Evolutionary conservation across 2,797 vertebrate genomes (phyloP).

Genomic region (Darevskia mixta): DNA sequence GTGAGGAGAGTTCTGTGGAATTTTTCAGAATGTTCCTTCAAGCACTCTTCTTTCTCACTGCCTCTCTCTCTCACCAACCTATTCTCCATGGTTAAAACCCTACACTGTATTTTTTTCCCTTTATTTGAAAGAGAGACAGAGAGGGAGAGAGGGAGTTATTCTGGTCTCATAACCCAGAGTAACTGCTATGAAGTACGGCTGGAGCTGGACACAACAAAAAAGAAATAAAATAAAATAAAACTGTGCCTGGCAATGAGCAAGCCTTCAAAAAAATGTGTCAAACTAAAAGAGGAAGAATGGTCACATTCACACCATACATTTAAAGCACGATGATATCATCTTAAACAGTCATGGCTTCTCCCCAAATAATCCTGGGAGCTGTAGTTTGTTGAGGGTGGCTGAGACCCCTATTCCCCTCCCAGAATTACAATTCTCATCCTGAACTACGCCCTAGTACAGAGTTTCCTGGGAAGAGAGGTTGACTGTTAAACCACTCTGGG

Average conservation of each 20-base stretch:
- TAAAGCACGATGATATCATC: too few relatives aligned
- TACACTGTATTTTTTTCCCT: conserved; percentile 11
- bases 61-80: neutral
- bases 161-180: conserved; percentile 23
- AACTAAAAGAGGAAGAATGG: conserved; percentile 46
- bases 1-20: neutral
- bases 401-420: too few relatives aligned
- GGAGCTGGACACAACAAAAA: conserved; percentile 23
- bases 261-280: conserved; percentile 14
- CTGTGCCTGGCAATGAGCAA: conserved; percentile 17
- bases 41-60: neutral
- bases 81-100: conserved; percentile 13
- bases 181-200: conserved; percentile 16
- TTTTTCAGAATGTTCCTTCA: neutral
- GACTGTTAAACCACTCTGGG: too few relatives aligned
- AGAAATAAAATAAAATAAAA: neutral
- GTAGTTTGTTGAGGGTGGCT: too few relatives aligned
- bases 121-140: neutral
- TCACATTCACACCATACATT: too few relatives aligned
- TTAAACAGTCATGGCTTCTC: too few relatives aligned
- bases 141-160: conserved; percentile 5
- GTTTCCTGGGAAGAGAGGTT: too few relatives aligned
- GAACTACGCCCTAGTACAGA: too few relatives aligned
- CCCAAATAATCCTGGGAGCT: too few relatives aligned
- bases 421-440: too few relatives aligned